Evolutionary conservation across 2,113 vertebrate genomes (phyloP).

Genomic region (Cnemophilus loriae): DNA sequence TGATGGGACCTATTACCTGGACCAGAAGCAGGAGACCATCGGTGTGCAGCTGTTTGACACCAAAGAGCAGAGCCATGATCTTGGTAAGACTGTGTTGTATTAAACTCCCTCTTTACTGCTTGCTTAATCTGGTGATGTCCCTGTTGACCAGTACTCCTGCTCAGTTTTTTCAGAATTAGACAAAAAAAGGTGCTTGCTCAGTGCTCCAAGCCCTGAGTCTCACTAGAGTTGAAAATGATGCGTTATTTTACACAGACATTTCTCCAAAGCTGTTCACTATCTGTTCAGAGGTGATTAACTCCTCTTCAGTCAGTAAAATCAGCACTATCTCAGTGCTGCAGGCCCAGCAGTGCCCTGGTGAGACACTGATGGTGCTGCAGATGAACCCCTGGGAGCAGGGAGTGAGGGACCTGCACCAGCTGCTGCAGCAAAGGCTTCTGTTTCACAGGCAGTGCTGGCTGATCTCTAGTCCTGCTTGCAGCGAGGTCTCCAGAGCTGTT

Average conservation of each 20-base stretch:
- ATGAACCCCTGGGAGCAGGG: background rate
- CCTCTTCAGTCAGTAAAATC: background rate
- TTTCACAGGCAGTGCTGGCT: background rate
- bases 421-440: background rate
- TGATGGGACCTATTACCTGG: conserved; percentile 87
- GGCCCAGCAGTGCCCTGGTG: background rate
- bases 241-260: background rate
- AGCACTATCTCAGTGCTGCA: background rate
- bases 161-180: background rate
- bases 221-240: background rate
- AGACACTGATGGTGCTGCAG: background rate
- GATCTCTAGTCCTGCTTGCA: background rate
- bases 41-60: conserved; percentile 91
- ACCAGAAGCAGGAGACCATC: conserved; percentile 92
- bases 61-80: conserved; percentile 85
- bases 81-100: conserved; percentile 76
- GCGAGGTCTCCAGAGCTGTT: background rate
- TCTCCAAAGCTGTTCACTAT: background rate
- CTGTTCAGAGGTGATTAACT: background rate
- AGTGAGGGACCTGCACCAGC: background rate
- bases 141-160: background rate
- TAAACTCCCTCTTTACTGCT: background rate
- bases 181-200: background rate
- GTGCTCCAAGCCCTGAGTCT: background rate
- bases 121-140: background rate